Evolutionary conservation across 2,888 invertebrate genomes (phyloP), one percentile per base, ranked within the genome.

Genomic region (Amiota mariae): DNA sequence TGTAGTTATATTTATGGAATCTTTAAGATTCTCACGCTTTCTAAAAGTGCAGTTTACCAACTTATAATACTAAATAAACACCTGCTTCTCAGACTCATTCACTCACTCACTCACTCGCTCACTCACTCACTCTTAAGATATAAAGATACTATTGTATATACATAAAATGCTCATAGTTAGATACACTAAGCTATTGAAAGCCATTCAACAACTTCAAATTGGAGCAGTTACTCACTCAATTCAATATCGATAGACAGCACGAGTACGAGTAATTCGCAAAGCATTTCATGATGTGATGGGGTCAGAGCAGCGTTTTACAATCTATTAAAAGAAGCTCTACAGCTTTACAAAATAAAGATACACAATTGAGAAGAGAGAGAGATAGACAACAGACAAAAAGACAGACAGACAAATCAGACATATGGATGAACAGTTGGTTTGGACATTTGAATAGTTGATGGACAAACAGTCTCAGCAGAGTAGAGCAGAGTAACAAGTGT

Each of bases 371-470:
- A 36, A 9, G 10, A 10, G 36, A 36, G n/a, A 6, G 36, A 36
- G 36, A 36, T 36, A 36, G 36, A 36, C 36, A 36, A 75, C 76
- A 18, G 11, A 74, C 74, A n/a, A n/a, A n/a, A n/a, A n/a, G n/a
- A n/a, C 82, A 74, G 75, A 76, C 57, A 57, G 18, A 57, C 15
- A 11, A 10, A 4, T 15, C 59, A 10, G 11, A 11, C 18, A 20
- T 11, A 59, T 18, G 18, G 20, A 59, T 20, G 15, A 57, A 75
- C 82, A 74, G 75, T 75, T 54, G 75, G 67, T 51, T 51, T 68
- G n/a, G 84, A 83, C 85, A 85, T 85, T 84, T 83, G 84, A 83
- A 83, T 83, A 85, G 85, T 74, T 51, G 57, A 9, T 18, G 59
- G 70, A 48, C 57, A 24, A 51, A 15, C n/a, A n/a, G n/a, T n/a